Evolutionary conservation across 2,888 invertebrate genomes (phyloP).

Genomic region (Eremobia ochroleuca): DNA sequence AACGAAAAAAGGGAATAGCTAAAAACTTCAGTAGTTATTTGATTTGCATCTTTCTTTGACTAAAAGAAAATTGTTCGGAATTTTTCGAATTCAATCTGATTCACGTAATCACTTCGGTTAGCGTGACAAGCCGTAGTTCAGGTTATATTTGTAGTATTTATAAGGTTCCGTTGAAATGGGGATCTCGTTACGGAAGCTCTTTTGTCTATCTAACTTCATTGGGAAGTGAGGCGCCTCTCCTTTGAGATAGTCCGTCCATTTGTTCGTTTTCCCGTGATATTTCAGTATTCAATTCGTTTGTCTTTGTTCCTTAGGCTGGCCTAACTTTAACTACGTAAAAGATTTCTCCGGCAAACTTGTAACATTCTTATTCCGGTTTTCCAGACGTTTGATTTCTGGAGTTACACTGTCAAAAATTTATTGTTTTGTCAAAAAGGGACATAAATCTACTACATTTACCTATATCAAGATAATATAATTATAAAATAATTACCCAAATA

Average conservation of each 20-base stretch:
- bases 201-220: conserved; percentile 56
- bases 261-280: conserved; percentile 18
- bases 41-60: conserved; percentile 46
- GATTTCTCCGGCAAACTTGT: not conserved
- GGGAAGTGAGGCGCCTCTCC: conserved; percentile 37
- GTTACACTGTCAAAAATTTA: not conserved
- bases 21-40: conserved; percentile 25
- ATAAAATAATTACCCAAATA: too few species aligned
- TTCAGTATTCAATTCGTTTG: conserved; percentile 17
- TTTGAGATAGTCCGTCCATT: conserved; percentile 38
- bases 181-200: conserved; percentile 51
- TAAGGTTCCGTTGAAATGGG: conserved; percentile 49
- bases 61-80: conserved; percentile 20
- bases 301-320: conserved; percentile 5
- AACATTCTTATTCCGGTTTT: not conserved
- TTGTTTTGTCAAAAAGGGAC: not conserved
- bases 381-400: not conserved
- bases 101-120: conserved; percentile 38
- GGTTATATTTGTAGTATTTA: conserved; percentile 57
- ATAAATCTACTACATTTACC: too few species aligned
- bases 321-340: not conserved
- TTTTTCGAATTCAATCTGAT: conserved; percentile 33
- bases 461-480: not conserved
- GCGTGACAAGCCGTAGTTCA: conserved; percentile 68
- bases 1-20: conserved; percentile 12